These are phyloP conservation scores for Phrynocephalus guinanensis DNA, from an alignment of 2,797 vertebrate species.

Conservation along the genomic window DNA sequence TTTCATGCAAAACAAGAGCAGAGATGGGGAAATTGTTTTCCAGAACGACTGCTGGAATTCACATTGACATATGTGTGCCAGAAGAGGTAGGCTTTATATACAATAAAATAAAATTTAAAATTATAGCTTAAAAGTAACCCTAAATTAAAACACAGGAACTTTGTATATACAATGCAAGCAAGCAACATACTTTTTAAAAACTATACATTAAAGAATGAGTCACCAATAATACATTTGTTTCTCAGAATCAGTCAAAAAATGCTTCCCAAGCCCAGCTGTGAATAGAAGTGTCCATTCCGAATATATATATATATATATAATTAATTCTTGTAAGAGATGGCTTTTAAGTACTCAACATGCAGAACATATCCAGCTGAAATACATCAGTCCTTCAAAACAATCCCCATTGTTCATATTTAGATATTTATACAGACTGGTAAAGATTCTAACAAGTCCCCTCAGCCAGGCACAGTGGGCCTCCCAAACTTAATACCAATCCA, in stretches of 20 bases:
- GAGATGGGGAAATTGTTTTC: constrained; percentile 48
- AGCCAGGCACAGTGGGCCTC: not conserved
- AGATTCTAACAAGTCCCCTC: not conserved
- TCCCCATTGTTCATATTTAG: not conserved
- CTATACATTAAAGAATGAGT: not conserved
- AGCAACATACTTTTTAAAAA: constrained; percentile 44
- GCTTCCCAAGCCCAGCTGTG: constrained; percentile 40
- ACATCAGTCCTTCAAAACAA: not conserved
- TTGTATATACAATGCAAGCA: constrained; percentile 4
- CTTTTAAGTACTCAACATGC: not conserved
- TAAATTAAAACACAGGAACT: fast-evolving
- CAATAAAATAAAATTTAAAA: constrained; percentile 20
- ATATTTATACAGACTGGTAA: not conserved
- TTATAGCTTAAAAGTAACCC: constrained; percentile 15
- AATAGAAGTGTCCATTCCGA: constrained; percentile 48
- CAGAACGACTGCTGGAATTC: constrained; percentile 38
- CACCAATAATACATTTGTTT: constrained; percentile 44
- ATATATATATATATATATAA: constrained; percentile 43
- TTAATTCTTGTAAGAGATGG: constrained; percentile 15
- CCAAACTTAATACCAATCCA: not conserved
- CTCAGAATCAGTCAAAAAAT: constrained; percentile 36
- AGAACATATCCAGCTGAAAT: not conserved
- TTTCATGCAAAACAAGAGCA: constrained; percentile 65
- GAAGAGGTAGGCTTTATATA: fast-evolving
- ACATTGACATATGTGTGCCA: constrained; percentile 19